These are phyloP conservation scores for Agrotis puta DNA, from an alignment of 2,888 invertebrate genomes.

Conservation along the genomic window DNA sequence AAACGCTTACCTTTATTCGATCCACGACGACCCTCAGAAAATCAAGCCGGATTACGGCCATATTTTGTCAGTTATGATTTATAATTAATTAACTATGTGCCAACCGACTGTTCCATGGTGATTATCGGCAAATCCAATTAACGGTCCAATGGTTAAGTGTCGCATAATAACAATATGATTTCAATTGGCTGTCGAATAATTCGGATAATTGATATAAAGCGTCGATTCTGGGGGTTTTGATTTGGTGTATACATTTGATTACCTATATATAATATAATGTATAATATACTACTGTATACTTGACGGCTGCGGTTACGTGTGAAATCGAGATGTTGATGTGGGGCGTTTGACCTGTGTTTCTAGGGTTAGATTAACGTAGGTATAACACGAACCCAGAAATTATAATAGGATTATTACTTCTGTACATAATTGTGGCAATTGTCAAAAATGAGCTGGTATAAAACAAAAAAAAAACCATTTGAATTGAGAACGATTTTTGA, in stretches of 20 bases:
- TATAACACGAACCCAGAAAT: background rate
- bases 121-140: constrained; percentile 72
- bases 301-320: background rate
- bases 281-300: background rate
- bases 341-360: background rate
- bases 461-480: no score
- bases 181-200: constrained; percentile 60
- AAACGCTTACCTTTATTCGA: constrained; percentile 8
- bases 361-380: background rate
- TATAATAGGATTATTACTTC: background rate
- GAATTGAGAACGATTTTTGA: no score
- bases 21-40: constrained; percentile 4
- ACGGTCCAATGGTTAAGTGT: constrained; percentile 57
- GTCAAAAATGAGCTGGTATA: no score
- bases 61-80: constrained; percentile 46
- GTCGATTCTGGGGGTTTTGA: constrained; percentile 20
- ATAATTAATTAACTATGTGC: constrained; percentile 53
- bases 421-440: background rate
- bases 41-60: constrained; percentile 2
- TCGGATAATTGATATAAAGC: constrained; percentile 52
- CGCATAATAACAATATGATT: constrained; percentile 62
- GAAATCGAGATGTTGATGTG: background rate
- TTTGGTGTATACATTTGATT: background rate
- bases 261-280: background rate
- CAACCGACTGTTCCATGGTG: constrained; percentile 41